Conservation (phyloP, 2,797 vertebrate genomes). For the Gila robusta region DNA sequence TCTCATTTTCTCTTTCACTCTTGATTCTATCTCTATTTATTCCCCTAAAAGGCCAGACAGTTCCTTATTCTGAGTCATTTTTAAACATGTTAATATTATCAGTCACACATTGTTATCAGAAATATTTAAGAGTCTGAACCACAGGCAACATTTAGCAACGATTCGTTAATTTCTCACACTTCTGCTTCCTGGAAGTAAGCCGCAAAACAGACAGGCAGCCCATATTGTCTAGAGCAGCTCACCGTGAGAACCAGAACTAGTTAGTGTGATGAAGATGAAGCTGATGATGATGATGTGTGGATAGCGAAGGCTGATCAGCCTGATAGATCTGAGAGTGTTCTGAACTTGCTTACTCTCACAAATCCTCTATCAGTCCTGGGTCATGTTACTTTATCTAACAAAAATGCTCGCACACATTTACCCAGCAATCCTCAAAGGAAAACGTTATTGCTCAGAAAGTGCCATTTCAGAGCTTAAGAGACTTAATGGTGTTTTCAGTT, state of each 20-base stretch:
- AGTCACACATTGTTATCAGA: slow-evolving; percentile 29
- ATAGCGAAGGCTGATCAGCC: not conserved
- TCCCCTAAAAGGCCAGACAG: slow-evolving; percentile 13
- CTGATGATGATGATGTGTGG: not conserved
- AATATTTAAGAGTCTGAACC: slow-evolving; percentile 12
- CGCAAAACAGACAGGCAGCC: not conserved
- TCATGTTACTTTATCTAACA: slow-evolving; percentile 33
- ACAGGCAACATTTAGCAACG: slow-evolving; percentile 25
- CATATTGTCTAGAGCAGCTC: not conserved
- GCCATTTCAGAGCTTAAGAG: not conserved
- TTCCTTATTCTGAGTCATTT: slow-evolving; percentile 12
- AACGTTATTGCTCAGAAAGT: not conserved
- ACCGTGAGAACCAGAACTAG: not conserved
- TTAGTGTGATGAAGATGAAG: not conserved
- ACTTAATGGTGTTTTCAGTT: not conserved
- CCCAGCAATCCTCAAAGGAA: slow-evolving; percentile 9
- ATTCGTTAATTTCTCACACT: slow-evolving; percentile 41
- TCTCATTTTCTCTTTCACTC: slow-evolving; percentile 23
- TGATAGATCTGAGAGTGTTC: slow-evolving; percentile 1
- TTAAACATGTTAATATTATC: slow-evolving; percentile 28
- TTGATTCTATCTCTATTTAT: slow-evolving; percentile 15
- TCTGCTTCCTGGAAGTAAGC: slow-evolving; percentile 21
- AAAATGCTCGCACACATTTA: not conserved
- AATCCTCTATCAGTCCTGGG: not conserved
- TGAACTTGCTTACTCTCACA: slow-evolving; percentile 15